Base-by-base conservation (phyloP, 2,888 invertebrate species). In the Lasioglossum villosulum region DNA sequence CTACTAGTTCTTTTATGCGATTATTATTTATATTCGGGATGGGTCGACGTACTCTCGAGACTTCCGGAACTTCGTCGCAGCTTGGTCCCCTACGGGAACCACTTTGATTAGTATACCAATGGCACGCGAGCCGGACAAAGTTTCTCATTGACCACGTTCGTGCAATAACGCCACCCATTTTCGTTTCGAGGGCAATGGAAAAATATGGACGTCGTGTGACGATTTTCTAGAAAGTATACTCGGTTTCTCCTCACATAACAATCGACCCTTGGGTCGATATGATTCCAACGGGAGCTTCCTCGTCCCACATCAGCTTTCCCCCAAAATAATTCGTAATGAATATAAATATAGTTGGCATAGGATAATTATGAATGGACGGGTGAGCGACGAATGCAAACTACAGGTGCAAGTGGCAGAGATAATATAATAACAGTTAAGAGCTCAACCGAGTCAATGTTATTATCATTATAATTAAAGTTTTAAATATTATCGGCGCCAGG, bases 241-340 rank as follows among this genome's bases (percentile, higher is more conserved):
- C 59, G 14, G n/a, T 48, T 4, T 12, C 27, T 27, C 59, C 27
- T 4, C 27, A n/a, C 10, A 8, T n/a, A n/a, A 12, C n/a, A 56
- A 56, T 56, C n/a, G n/a, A 23, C 56, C n/a, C n/a, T 10, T n/a
- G n/a, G 56, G 12, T 56, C 56, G n/a, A 56, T 27, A n/a, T 4
- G 10, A n/a, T 0, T 4, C n/a, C n/a, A n/a, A 27, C 4, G 8
- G 4, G 59, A n/a, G 14, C 14, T 2, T 10, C 1, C n/a, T 12
- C n/a, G 4, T n/a, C 10, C n/a, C 56, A n/a, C 10, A 0, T n/a
- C 3, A 56, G 10, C n/a, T 10, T 8, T 27, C n/a, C n/a, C 10
- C 56, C 56, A 12, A 56, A n/a, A 56, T n/a, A 56, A 56, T n/a
- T 12, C 56, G 5, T 19, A 19, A 45, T 16, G 16, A 45, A 45